phyloP scores from a whole-genome alignment of 2,113 vertebrate species.

The Chelonoidis abingdonii region DNA sequence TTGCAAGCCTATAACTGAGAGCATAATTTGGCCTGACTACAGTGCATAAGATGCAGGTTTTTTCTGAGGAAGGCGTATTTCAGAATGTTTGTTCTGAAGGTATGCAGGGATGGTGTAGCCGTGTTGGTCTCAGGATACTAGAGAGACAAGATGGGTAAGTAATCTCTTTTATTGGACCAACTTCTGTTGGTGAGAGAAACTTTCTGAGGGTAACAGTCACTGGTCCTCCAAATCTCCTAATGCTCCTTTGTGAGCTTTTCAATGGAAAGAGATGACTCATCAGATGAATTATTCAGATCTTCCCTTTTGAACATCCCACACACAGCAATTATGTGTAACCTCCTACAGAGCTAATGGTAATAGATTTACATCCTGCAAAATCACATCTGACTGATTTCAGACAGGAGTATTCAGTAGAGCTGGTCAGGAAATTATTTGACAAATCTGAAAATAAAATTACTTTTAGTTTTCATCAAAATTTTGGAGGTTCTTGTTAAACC shows the following conservation, averaged over 20 bases:
- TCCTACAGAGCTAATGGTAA: no score
- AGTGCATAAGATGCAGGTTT: no score
- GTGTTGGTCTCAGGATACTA: neutral
- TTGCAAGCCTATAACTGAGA: no score
- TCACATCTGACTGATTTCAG: neutral
- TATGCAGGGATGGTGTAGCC: no score
- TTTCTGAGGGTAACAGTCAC: neutral
- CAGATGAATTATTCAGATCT: neutral
- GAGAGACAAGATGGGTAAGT: neutral
- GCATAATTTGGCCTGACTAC: no score
- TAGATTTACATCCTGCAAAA: neutral
- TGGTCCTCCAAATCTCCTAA: neutral
- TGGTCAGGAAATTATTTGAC: neutral
- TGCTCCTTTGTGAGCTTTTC: neutral
- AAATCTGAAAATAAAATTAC: neutral
- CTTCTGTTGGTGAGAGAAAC: neutral
- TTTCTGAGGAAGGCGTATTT: neutral
- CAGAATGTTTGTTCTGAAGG: neutral
- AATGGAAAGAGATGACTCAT: neutral
- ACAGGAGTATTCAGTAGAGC: neutral
- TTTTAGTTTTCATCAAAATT: neutral
- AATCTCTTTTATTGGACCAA: neutral
- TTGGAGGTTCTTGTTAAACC: neutral
- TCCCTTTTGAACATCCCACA: no score
- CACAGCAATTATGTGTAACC: no score